Evolutionary conservation across 2,113 vertebrate species (phyloP).

Genomic region (Delphinapterus leucas): DNA sequence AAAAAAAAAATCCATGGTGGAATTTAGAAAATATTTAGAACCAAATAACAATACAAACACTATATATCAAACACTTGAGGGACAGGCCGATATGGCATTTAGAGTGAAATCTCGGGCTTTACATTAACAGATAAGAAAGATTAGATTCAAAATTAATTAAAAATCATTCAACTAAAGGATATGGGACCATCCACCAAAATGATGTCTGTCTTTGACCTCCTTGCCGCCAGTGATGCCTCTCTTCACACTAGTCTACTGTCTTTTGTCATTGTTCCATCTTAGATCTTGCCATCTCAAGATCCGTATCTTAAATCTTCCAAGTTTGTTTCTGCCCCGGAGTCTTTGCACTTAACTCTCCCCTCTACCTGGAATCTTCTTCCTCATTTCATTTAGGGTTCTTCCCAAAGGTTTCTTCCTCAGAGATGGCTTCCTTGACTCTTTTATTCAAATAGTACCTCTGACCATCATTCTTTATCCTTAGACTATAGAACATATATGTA

Average conservation of each 20-base stretch:
- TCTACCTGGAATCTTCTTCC: not conserved
- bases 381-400: not conserved
- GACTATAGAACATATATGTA: not conserved
- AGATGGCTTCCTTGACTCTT: not conserved
- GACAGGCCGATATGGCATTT: not conserved
- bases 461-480: not conserved
- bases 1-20: not conserved
- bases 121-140: not conserved
- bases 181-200: not conserved
- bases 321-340: not conserved
- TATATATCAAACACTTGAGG: not conserved
- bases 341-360: not conserved
- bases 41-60: not conserved
- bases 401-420: not conserved
- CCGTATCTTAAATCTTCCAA: not conserved
- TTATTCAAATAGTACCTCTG: not conserved
- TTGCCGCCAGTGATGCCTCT: not conserved
- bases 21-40: not conserved
- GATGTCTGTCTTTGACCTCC: not conserved
- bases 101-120: not conserved
- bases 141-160: not conserved
- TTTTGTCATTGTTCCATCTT: not conserved
- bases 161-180: not conserved
- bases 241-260: accelerated
- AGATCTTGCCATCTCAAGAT: not conserved